Conservation (phyloP, 2,113 vertebrate genomes). For the Anguilla rostrata region DNA sequence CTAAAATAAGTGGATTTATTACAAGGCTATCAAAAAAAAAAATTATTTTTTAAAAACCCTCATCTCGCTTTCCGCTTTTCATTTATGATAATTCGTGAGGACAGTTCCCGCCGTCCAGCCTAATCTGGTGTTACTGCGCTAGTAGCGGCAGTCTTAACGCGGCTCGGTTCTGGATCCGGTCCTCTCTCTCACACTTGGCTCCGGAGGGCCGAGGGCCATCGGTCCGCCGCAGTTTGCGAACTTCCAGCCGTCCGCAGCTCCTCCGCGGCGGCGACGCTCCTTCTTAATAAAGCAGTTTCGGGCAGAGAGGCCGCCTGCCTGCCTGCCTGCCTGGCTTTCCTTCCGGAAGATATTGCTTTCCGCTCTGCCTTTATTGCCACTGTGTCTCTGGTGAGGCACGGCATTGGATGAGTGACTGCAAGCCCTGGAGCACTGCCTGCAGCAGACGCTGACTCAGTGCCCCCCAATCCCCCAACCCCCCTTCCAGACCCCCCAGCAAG, state of each 20-base stretch:
- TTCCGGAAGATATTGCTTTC: background rate
- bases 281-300: slow-evolving; percentile 43
- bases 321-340: background rate
- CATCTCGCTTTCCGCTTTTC: background rate
- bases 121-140: background rate
- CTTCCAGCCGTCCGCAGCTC: background rate
- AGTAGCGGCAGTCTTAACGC: background rate
- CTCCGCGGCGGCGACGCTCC: slow-evolving; percentile 18
- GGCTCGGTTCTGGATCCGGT: background rate
- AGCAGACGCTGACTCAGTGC: background rate
- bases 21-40: background rate
- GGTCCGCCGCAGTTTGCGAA: background rate
- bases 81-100: background rate
- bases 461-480: background rate
- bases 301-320: slow-evolving; percentile 30
- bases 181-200: background rate
- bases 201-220: background rate
- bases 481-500: no score
- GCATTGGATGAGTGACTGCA: background rate
- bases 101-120: background rate
- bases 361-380: slow-evolving; percentile 35
- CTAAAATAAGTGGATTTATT: background rate
- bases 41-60: background rate
- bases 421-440: background rate
- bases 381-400: background rate